phyloP scores from a whole-genome alignment of 2,888 invertebrate species.

The Cephus sareptanus region DNA sequence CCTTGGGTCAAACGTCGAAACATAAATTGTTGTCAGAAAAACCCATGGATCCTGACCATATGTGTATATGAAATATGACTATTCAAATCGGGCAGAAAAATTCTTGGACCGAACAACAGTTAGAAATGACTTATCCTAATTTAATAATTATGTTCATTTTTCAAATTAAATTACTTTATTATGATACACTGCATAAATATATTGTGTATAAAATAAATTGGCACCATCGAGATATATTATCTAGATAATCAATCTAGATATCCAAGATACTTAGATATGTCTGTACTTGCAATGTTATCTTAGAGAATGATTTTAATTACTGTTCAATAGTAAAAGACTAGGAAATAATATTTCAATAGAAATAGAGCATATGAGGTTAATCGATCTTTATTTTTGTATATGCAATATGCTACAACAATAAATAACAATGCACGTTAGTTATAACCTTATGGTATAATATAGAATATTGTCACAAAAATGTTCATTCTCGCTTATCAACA shows the following conservation, averaged over 20 bases:
- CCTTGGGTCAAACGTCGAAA: not conserved
- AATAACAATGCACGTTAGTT: conserved; percentile 15
- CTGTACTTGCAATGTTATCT: not conserved
- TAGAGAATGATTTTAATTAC: not conserved
- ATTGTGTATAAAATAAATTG: too few relatives aligned
- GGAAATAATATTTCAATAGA: not conserved
- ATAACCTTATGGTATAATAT: conserved; percentile 10
- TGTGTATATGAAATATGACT: not conserved
- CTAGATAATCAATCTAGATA: not conserved
- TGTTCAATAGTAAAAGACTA: not conserved
- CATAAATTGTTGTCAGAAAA: not conserved
- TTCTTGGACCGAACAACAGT: not conserved
- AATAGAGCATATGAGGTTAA: not conserved
- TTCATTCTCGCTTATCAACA: not conserved
- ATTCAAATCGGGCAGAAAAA: not conserved
- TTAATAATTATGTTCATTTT: not conserved
- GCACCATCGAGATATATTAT: not conserved
- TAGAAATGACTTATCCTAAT: not conserved
- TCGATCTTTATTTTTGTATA: conserved; percentile 17
- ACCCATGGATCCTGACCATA: not conserved
- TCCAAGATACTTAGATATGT: not conserved
- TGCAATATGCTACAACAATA: conserved; percentile 15
- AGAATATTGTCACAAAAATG: conserved; percentile 21
- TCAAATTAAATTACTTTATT: too few relatives aligned
- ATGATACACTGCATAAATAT: too few relatives aligned